Percentiles rank a stretch among this genome's conserved stretches.
Conservation (phyloP, 2,888 invertebrate genomes). For the Alitta virens region DNA sequence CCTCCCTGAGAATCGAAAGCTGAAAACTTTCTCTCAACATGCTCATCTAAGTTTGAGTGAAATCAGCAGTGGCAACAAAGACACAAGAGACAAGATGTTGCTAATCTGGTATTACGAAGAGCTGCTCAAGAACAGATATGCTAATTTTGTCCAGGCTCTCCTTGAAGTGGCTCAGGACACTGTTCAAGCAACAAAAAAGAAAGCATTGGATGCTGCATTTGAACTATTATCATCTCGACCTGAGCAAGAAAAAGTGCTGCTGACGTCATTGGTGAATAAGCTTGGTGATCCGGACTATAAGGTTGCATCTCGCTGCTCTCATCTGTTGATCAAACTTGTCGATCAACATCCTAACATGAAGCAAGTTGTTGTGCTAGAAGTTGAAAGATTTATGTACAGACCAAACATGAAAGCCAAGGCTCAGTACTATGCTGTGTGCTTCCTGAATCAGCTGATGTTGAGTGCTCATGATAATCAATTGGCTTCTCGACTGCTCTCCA, state of each 20-base stretch:
- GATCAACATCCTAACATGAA: conserved; percentile 90
- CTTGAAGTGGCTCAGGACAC: conserved; percentile 71
- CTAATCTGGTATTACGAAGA: conserved; percentile 83
- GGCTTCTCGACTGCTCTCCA: conserved; percentile 79
- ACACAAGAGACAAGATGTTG: conserved; percentile 49
- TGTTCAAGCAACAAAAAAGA: conserved; percentile 76
- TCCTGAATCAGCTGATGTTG: conserved; percentile 81
- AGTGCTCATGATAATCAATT: conserved; percentile 68
- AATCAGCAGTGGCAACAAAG: conserved; percentile 64
- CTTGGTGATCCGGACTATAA: conserved; percentile 88
- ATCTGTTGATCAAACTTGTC: conserved; percentile 79
- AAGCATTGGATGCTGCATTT: conserved; percentile 63
- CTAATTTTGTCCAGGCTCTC: conserved; percentile 67
- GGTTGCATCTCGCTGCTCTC: conserved; percentile 83
- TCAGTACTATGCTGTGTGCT: conserved; percentile 88
- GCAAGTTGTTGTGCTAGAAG: conserved; percentile 77
- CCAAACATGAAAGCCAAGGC: conserved; percentile 80
- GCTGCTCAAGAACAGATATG: conserved; percentile 76
- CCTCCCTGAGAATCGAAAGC: conserved; percentile 53
- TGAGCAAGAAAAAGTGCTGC: conserved; percentile 81
- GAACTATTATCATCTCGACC: conserved; percentile 75
- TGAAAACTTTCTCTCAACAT: conserved; percentile 54
- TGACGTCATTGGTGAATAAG: conserved; percentile 86
- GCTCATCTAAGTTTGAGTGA: conserved; percentile 48
- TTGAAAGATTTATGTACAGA: conserved; percentile 80